Evolutionary conservation across 2,888 invertebrate genomes (phyloP), one percentile per base, ranked within the genome.

Genomic region (Sthenelais limicola): DNA sequence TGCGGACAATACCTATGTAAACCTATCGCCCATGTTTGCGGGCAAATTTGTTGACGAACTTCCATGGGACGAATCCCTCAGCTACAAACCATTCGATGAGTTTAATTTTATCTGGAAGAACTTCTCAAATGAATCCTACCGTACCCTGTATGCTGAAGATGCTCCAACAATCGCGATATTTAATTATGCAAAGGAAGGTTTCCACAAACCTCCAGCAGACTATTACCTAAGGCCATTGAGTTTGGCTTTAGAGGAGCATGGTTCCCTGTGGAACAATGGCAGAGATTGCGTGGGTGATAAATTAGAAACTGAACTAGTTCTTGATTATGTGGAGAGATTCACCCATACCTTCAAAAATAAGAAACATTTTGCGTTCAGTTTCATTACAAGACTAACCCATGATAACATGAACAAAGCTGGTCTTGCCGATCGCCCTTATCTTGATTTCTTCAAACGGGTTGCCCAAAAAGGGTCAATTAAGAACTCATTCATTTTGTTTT

Each of bases 1-100:
- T 9, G 97, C 92, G 2, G 97, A 97, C 87, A 97, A 97, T 86
- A 97, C 97, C 0, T 96, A 94, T 85, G 95, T 96, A 0, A 97
- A 97, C 87, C 86, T 97, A 73, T 91, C 94, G 7, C 94, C 97
- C 0, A 90, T 94, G 76, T 88, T 96, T 15, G 91, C 92, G 0
- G 96, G 96, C 0, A 80, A 76, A 49, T 82, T 76, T 73, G 76
- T 81, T 3, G 76, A 80, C 26, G 81, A 82, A 43, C 66, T 82
- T 21, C 78, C 78, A 1, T 80, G 79, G 80, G 89, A 89, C 18
- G 83, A 88, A 0, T 87, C 88, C 54, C 24, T 66, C 47, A 49
- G 73, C 18, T 72, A 76, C n/a, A 47, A 72, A 4, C 77, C 79
- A n/a, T 86, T 84, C 72, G 96, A 96, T 83, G 89, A 91, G 18